Base-by-base conservation (phyloP, 2,888 invertebrate genomes). In the Rapana venosa region DNA sequence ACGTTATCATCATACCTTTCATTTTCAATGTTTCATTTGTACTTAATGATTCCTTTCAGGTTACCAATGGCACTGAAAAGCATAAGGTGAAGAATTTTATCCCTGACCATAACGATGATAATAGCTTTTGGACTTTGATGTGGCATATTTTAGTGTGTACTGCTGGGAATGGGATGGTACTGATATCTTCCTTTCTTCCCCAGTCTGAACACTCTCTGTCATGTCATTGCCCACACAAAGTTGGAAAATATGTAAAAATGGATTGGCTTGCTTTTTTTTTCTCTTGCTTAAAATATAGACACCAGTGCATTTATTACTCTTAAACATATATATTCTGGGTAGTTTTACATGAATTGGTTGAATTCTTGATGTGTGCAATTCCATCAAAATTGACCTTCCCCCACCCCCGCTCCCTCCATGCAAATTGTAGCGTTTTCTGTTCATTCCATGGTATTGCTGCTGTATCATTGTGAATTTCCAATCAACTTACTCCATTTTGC, bases 41-140 rank as follows among this genome's bases (percentile, higher is more conserved):
- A 26, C 22, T n/a, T n/a, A 47, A 22, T 83, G 22, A 86, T 86
- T 86, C 35, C 32, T 86, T 86, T 66, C 87, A 87, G 87, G 74
- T 36, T 87, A 87, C 87, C 87, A 15, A 35, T 74, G 87, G 74
- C 74, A 47, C 36, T 74, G 30, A 87, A 87, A 87, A 74, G 87
- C 30, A 87, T 74, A 87, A 87, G 87, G 87, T 87, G 87, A 87
- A 36, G 32, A n/a, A 35, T 87, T 87, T 85, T 58, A 85, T 85
- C 84, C 56, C 58, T 58, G 22, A 36, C 26, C 11, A 83, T 47
- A 36, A 83, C 17, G 77, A 79, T 79, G 32, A 26, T 83, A 83
- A 36, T 83, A 47, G 81, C 81, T 22, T 83, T 83, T 83, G 81
- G 47, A 36, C 36, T 47, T 83, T 83, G 81, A 83, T 47, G 81